phyloP scores from a whole-genome alignment of 2,113 vertebrate species.

The Cynopterus brachyotis region DNA sequence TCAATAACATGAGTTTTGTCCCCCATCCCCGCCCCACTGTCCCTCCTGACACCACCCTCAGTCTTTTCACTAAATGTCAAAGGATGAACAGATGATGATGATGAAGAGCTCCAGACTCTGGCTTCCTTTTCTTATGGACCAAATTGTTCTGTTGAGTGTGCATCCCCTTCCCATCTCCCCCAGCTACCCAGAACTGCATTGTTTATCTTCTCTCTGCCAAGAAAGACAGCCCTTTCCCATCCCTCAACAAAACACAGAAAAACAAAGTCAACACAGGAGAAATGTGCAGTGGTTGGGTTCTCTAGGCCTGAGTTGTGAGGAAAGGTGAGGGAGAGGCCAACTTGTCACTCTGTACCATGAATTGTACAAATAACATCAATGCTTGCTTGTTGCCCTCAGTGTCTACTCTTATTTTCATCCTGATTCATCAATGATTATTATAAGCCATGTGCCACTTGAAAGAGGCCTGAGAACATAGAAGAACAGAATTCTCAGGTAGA shows the following conservation, averaged over 20 bases:
- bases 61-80: not conserved
- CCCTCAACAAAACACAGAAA: not conserved
- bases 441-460: not conserved
- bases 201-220: not conserved
- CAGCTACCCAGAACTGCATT: not conserved
- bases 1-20: not conserved
- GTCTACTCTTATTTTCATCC: not conserved
- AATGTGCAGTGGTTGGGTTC: fast-evolving
- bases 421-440: not conserved
- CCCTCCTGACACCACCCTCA: too few relatives aligned
- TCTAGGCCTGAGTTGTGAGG: not conserved
- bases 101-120: not conserved
- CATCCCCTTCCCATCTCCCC: not conserved
- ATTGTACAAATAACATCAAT: not conserved
- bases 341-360: not conserved
- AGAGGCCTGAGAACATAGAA: not conserved
- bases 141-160: not conserved
- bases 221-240: not conserved
- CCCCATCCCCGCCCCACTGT: not conserved
- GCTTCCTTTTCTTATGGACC: not conserved
- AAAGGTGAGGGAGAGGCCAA: not conserved
- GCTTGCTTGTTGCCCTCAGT: not conserved
- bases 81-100: not conserved
- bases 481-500: constrained; percentile 8
- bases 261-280: not conserved